Evolutionary conservation across 2,113 vertebrate species (phyloP).

Genomic region (Poeciliopsis turrubarensis): DNA sequence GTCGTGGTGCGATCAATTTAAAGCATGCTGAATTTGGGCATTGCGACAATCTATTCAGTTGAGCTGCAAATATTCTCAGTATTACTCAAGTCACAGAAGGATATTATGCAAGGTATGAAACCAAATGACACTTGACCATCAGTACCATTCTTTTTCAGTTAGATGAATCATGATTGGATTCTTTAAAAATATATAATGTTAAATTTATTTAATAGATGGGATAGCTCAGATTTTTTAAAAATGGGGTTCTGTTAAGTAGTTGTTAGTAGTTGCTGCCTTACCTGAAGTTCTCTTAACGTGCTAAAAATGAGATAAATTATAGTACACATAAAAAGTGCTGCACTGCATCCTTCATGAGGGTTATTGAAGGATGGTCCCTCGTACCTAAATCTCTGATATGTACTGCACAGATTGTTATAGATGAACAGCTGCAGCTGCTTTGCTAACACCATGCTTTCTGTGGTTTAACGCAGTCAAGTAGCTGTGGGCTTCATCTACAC

Average conservation of each 20-base stretch:
- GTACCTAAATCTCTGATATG: neutral
- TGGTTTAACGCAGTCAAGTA: constrained; percentile 19
- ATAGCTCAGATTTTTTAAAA: neutral
- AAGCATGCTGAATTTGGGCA: constrained; percentile 3
- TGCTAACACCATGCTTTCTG: neutral
- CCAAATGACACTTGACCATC: constrained; percentile 2
- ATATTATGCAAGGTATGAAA: neutral
- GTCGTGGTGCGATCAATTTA: constrained; percentile 10
- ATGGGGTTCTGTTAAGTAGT: neutral
- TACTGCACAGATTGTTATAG: neutral
- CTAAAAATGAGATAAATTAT: no score
- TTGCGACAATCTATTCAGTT: constrained; percentile 3
- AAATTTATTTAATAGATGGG: neutral
- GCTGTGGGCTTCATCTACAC: constrained; percentile 36
- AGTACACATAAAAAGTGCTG: no score
- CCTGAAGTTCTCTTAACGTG: no score
- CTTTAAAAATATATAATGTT: neutral
- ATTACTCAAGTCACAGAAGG: constrained; percentile 4
- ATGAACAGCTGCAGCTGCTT: neutral
- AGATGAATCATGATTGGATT: neutral
- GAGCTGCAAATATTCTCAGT: neutral
- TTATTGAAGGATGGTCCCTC: neutral
- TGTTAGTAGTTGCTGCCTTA: no score
- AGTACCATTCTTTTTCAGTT: neutral
- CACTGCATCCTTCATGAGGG: neutral